Evolutionary conservation across 2,113 vertebrate species (phyloP).

Genomic region (Orycteropus afer): DNA sequence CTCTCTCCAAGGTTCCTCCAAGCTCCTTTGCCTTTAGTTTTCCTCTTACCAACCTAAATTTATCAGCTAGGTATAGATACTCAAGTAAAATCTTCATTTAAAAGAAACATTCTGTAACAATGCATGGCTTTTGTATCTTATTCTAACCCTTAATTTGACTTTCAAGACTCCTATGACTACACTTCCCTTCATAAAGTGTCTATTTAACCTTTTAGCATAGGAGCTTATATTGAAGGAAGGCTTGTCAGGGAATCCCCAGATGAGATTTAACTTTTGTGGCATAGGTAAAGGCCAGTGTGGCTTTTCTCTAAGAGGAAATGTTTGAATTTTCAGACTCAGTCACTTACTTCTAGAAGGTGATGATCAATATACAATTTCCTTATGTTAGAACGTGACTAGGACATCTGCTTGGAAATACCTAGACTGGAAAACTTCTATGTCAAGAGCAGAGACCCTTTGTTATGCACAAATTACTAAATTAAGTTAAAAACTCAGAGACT

Average conservation of each 20-base stretch:
- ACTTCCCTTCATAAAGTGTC: neutral
- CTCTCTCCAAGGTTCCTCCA: neutral
- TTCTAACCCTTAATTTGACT: neutral
- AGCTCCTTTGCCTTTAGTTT: neutral
- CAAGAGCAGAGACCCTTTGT: neutral
- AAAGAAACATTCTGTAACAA: neutral
- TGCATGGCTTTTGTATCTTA: neutral
- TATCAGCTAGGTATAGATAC: too few species aligned
- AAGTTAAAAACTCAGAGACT: neutral
- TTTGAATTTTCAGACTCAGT: neutral
- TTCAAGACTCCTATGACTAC: neutral
- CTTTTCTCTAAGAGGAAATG: too few species aligned
- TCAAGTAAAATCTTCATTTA: neutral
- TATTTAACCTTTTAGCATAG: neutral
- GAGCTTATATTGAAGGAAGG: neutral
- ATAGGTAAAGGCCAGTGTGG: too few species aligned
- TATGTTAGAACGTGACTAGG: neutral
- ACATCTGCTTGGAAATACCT: constrained; percentile 38
- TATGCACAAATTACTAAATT: neutral
- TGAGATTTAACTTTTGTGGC: neutral
- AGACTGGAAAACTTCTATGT: neutral
- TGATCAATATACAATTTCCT: neutral
- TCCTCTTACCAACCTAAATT: neutral
- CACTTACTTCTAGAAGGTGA: neutral
- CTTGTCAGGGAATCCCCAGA: neutral